Evolutionary conservation across 2,888 invertebrate species (phyloP), one percentile per base, ranked within the genome.

Genomic region (Pterobdella sp.): DNA sequence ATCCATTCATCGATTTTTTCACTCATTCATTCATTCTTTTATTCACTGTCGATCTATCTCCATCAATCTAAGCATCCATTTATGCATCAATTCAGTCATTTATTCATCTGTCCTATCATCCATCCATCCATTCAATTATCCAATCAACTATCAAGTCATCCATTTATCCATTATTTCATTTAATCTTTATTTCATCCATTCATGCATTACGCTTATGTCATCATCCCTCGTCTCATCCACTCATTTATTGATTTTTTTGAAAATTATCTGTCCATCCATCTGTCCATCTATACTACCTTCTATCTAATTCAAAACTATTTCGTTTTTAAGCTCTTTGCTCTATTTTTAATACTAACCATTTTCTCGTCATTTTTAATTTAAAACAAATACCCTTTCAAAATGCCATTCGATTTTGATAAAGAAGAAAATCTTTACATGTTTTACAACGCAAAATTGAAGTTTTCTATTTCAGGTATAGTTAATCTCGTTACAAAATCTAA

Each of bases 141-240:
- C n/a, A 7, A 26, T 26, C 7, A 4, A 14, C 63, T 26, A 63
- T 63, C 63, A 7, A 63, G 7, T 63, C 63, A 63, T 63, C 63
- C 63, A 63, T 63, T n/a, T 7, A 63, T 63, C 63, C n/a, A n/a
- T 63, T 26, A n/a, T 31, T 3, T n/a, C 32, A 65, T 65, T 31
- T n/a, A 65, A n/a, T n/a, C n/a, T n/a, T n/a, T n/a, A n/a, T n/a
- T 35, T 34, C 26, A 56, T 56, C 60, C n/a, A 56, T 56, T 56
- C 26, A 3, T 56, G 10, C 60, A 18, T 42, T n/a, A n/a, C n/a
- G n/a, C n/a, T n/a, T n/a, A n/a, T n/a, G n/a, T n/a, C n/a, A n/a
- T n/a, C n/a, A n/a, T n/a, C n/a, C 42, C 18, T 14, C 18, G 7
- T 42, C n/a, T 26, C 60, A 56, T 4, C 4, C 60, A 56, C 26